Evolutionary conservation across 2,888 invertebrate species (phyloP).

Genomic region (Hermaeophaga mercurialis): DNA sequence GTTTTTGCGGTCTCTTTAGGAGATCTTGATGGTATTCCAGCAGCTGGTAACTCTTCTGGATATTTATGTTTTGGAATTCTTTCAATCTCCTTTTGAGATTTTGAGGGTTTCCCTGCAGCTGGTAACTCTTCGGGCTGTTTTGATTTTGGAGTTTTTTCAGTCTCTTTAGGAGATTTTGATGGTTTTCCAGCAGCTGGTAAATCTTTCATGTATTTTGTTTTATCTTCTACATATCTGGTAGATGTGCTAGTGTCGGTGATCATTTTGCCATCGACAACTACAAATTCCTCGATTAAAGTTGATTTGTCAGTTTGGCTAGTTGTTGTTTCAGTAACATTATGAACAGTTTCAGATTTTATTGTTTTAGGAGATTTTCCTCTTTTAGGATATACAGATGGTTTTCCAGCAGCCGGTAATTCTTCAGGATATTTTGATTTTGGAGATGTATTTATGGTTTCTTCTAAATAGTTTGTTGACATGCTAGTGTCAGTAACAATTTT

Average conservation of each 20-base stretch:
- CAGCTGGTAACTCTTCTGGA: slow-evolving; percentile 32
- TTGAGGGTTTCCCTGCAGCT: slow-evolving; percentile 19
- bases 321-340: slow-evolving; percentile 33
- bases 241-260: neutral
- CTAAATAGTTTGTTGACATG: slow-evolving; percentile 8
- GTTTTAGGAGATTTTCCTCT: neutral
- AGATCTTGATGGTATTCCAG: slow-evolving; percentile 23
- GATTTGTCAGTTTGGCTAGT: slow-evolving; percentile 37
- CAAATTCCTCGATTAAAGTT: slow-evolving; percentile 33
- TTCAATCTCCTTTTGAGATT: too few relatives aligned
- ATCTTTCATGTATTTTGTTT: slow-evolving; percentile 22
- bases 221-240: slow-evolving; percentile 20
- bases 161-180: too few relatives aligned
- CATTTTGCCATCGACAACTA: slow-evolving; percentile 28
- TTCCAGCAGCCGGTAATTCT: slow-evolving; percentile 25
- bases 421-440: slow-evolving; percentile 18
- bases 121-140: slow-evolving; percentile 40
- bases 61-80: too few relatives aligned
- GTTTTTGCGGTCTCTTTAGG: too few relatives aligned
- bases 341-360: neutral
- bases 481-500: slow-evolving; percentile 11
- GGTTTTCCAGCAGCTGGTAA: slow-evolving; percentile 30
- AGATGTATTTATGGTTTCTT: slow-evolving; percentile 23
- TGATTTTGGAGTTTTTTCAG: slow-evolving; percentile 39
- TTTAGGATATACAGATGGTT: slow-evolving; percentile 2